Evolutionary conservation across 2,113 vertebrate species (phyloP).

Genomic region (Leptobrachium ailaonicum): DNA sequence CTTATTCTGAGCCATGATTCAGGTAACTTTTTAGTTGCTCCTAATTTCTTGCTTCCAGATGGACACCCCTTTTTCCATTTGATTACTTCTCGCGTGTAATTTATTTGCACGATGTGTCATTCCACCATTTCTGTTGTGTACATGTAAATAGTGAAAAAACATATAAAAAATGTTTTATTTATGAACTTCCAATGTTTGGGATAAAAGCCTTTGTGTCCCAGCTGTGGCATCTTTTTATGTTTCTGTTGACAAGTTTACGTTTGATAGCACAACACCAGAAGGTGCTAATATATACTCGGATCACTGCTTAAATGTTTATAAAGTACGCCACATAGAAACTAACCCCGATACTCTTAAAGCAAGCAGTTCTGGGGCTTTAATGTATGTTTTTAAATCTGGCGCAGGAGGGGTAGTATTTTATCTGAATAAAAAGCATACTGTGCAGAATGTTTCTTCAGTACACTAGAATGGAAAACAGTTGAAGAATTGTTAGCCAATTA

Average conservation of each 20-base stretch:
- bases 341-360: conserved; percentile 73
- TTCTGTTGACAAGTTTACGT: conserved; percentile 74
- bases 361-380: neutral
- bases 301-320: conserved; percentile 79
- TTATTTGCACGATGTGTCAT: neutral
- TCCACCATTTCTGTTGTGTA: neutral
- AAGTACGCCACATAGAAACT: conserved; percentile 79
- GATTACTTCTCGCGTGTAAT: neutral
- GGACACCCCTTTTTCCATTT: neutral
- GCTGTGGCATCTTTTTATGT: conserved; percentile 71
- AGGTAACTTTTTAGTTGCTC: too few species aligned
- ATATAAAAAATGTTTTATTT: conserved; percentile 54
- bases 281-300: conserved; percentile 78
- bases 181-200: conserved; percentile 70
- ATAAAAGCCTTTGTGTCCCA: conserved; percentile 70
- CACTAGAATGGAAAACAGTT: neutral
- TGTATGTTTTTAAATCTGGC: neutral
- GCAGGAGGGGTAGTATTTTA: neutral
- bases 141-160: neutral
- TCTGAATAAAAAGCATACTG: neutral
- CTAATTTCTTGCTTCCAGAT: too few species aligned
- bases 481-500: neutral
- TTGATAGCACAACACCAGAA: conserved; percentile 73
- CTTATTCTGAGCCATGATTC: too few species aligned
- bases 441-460: neutral